These are phyloP conservation scores for Spizella passerina DNA, from an alignment of 2,797 vertebrate genomes.

Conservation along the genomic window DNA sequence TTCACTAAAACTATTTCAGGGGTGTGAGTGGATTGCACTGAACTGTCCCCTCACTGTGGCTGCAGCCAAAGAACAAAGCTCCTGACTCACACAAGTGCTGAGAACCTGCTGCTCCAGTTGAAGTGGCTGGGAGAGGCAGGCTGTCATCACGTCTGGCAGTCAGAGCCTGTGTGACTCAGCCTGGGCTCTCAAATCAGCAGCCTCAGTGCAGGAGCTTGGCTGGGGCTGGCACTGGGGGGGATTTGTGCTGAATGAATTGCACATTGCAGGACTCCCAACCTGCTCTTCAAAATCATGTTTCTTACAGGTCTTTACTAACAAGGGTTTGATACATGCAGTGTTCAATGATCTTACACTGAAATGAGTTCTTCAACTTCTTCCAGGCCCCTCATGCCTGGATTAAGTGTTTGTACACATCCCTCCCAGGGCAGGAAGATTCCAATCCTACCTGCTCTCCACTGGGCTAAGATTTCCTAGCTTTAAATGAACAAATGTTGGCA, in stretches of 20 bases:
- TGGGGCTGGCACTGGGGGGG: not conserved
- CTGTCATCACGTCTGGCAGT: constrained; percentile 54
- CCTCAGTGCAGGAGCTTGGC: not conserved
- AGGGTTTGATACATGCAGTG: not conserved
- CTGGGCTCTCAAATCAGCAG: constrained; percentile 15
- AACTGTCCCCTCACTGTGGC: not conserved
- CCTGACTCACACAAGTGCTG: constrained; percentile 34
- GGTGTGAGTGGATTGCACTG: not conserved
- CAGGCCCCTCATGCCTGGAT: not conserved
- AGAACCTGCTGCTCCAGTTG: constrained; percentile 65
- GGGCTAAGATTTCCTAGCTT: not conserved
- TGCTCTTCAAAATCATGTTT: not conserved
- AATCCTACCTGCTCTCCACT: not conserved
- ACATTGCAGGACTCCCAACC: not conserved
- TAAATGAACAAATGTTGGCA: constrained; percentile 43
- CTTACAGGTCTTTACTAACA: not conserved
- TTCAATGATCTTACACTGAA: not conserved
- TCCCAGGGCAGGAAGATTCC: not conserved
- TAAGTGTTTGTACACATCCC: not conserved
- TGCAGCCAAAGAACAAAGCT: not conserved
- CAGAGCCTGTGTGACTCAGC: not conserved
- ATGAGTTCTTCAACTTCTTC: not conserved
- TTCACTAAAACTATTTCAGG: not conserved
- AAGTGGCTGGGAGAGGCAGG: constrained; percentile 52
- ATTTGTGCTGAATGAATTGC: not conserved